Conservation (phyloP, 2,888 invertebrate genomes). For the Plemyria rubiginata region DNA sequence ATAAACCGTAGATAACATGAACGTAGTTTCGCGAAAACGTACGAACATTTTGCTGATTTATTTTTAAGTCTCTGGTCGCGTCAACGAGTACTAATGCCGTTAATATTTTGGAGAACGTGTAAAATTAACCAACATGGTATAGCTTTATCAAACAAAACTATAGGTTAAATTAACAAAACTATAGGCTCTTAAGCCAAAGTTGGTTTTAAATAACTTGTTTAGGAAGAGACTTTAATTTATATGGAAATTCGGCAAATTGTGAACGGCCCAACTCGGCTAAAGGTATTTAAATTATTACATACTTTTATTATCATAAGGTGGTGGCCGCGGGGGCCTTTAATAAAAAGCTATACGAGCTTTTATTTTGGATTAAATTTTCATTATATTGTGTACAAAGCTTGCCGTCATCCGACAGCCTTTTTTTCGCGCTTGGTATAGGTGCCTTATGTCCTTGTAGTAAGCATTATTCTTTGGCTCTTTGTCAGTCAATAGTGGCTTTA, state of each 20-base stretch:
- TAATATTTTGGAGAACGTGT: too few relatives aligned
- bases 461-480: too few relatives aligned
- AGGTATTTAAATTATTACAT: slow-evolving; percentile 55
- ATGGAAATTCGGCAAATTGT: slow-evolving; percentile 67
- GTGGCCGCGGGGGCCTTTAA: slow-evolving; percentile 35
- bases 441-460: too few relatives aligned
- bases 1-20: slow-evolving; percentile 34
- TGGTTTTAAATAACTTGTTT: slow-evolving; percentile 68
- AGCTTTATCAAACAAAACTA: background rate
- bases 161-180: slow-evolving; percentile 27
- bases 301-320: slow-evolving; percentile 38
- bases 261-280: slow-evolving; percentile 44
- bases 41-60: slow-evolving; percentile 2
- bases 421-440: background rate
- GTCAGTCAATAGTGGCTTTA: too few relatives aligned
- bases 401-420: background rate
- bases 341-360: slow-evolving; percentile 38
- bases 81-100: too few relatives aligned
- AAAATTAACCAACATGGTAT: slow-evolving; percentile 1
- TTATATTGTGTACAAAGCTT: slow-evolving; percentile 5
- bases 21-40: slow-evolving; percentile 18
- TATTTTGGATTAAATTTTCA: slow-evolving; percentile 19
- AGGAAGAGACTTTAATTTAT: slow-evolving; percentile 71
- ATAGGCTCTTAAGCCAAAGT: slow-evolving; percentile 45
- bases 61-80: slow-evolving; percentile 1